Conservation (phyloP, 2,797 vertebrate species). For the Sebastolobus alascanus region DNA sequence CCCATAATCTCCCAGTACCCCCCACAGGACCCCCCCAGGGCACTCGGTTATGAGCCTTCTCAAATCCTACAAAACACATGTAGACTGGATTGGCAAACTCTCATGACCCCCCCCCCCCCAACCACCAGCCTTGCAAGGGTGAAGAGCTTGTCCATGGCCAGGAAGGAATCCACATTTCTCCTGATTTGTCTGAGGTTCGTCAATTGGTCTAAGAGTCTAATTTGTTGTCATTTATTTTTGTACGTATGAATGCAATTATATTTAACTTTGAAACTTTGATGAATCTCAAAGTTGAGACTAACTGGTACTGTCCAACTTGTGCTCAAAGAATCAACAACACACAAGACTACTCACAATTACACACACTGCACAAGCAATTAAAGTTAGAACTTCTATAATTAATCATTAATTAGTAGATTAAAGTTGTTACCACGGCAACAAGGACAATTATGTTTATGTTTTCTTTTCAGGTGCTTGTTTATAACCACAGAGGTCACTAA, state of each 20-base stretch:
- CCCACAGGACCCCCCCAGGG: neutral
- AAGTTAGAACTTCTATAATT: neutral
- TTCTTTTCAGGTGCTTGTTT: constrained; percentile 6
- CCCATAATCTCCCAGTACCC: neutral
- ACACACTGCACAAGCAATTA: constrained; percentile 10
- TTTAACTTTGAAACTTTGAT: neutral
- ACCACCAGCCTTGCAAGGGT: neutral
- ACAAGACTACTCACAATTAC: neutral
- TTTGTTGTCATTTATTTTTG: neutral
- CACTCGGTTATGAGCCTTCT: neutral
- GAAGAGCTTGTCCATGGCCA: neutral
- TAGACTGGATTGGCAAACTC: neutral
- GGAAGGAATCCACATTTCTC: neutral
- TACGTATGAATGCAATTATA: neutral
- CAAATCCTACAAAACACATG: neutral
- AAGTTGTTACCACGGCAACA: constrained; percentile 12
- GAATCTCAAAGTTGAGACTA: too few relatives aligned
- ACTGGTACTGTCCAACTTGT: neutral
- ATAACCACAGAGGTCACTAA: constrained; percentile 13
- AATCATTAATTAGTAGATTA: constrained; percentile 36
- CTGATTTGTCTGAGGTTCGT: neutral
- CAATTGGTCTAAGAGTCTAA: neutral
- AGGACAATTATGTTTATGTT: constrained; percentile 31
- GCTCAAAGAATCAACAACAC: neutral
- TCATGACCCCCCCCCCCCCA: neutral